phyloP scores from a whole-genome alignment of 2,113 vertebrate genomes.

The Vanacampus margaritifer region DNA sequence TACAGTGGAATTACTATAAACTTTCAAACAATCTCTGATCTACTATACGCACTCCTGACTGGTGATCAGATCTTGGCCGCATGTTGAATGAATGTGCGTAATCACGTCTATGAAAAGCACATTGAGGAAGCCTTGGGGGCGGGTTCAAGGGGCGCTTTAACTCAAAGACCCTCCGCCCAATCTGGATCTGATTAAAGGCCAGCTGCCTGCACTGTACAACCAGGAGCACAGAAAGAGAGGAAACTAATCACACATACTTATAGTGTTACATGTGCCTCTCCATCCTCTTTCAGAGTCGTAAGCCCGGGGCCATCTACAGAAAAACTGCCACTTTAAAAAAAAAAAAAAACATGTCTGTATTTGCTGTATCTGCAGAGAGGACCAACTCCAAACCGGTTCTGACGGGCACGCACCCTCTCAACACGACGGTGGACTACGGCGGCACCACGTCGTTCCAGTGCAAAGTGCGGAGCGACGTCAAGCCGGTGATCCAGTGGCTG shows the following conservation, averaged over 20 bases:
- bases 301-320: slow-evolving; percentile 41
- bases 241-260: slow-evolving; percentile 70
- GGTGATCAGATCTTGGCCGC: slow-evolving; percentile 42
- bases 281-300: slow-evolving; percentile 48
- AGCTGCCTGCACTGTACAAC: slow-evolving; percentile 76
- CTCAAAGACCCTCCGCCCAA: slow-evolving; percentile 64
- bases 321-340: slow-evolving; percentile 13
- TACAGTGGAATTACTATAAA: slow-evolving; percentile 21
- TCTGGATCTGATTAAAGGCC: slow-evolving; percentile 85
- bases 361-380: slow-evolving; percentile 75
- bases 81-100: slow-evolving; percentile 56
- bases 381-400: slow-evolving; percentile 93
- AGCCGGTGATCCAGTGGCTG: slow-evolving; percentile 97
- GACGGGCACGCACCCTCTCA: slow-evolving; percentile 92
- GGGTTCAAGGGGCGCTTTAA: slow-evolving; percentile 29
- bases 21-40: slow-evolving; percentile 26
- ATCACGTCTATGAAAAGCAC: slow-evolving; percentile 61
- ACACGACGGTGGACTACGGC: slow-evolving; percentile 93
- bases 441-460: slow-evolving; percentile 97
- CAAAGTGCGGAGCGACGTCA: slow-evolving; percentile 96
- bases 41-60: slow-evolving; percentile 31
- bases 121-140: slow-evolving; percentile 38
- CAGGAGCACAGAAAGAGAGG: slow-evolving; percentile 65
- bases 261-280: slow-evolving; percentile 68
- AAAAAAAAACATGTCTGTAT: slow-evolving; percentile 14